Evolutionary conservation across 1,140 invertebrate species (phyloP).

Genomic region (Colletes gigas): DNA sequence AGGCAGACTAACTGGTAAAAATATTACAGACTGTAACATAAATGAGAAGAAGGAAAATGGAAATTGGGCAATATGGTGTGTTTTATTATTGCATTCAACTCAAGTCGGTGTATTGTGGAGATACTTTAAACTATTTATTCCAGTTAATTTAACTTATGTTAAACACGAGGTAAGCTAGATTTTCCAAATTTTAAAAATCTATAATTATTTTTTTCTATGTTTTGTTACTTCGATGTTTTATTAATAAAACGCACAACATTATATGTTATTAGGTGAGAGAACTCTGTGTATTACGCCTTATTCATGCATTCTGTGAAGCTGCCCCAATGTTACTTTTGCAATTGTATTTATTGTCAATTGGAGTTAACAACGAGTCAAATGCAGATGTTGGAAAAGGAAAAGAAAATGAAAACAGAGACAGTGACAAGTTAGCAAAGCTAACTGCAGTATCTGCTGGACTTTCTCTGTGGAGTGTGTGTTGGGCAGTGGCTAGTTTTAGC

Average conservation of each 20-base stretch:
- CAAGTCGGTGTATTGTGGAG: constrained; percentile 94
- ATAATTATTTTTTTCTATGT: no score
- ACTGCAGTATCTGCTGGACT: constrained; percentile 91
- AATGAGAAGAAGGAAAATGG: constrained; percentile 69
- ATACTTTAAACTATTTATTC: constrained; percentile 93
- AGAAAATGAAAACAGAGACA: constrained; percentile 56
- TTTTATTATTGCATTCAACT: constrained; percentile 87
- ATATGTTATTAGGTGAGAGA: constrained; percentile 81
- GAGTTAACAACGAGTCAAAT: constrained; percentile 63
- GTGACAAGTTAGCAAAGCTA: constrained; percentile 85
- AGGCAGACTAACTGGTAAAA: constrained; percentile 71
- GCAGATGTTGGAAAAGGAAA: constrained; percentile 54
- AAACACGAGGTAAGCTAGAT: constrained; percentile 88
- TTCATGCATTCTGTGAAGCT: constrained; percentile 93
- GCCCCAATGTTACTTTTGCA: constrained; percentile 93
- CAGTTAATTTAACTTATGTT: constrained; percentile 90
- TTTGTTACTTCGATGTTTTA: not conserved
- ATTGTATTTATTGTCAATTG: constrained; percentile 87
- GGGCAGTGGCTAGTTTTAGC: constrained; percentile 94
- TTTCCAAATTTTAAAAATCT: no score
- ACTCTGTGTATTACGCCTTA: constrained; percentile 89
- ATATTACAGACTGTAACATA: constrained; percentile 57
- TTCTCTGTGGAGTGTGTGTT: constrained; percentile 92
- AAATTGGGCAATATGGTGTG: constrained; percentile 79
- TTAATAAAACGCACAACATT: constrained; percentile 1